A percentile compares a stretch with the other conserved stretches of the same genome.
phyloP scores from a whole-genome alignment of 2,888 invertebrate genomes.

The Leptura quadrifasciata region DNA sequence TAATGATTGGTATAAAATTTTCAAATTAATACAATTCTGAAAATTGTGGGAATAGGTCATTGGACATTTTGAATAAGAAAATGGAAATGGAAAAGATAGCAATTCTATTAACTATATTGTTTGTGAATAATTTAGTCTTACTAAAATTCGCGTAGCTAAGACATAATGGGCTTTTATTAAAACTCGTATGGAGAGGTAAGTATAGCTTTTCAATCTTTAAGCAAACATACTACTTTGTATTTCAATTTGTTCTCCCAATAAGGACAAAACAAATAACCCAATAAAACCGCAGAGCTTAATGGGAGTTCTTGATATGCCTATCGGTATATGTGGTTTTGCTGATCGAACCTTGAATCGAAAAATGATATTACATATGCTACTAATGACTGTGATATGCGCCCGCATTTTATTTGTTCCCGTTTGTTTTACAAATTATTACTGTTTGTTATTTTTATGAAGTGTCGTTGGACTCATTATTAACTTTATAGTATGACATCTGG shows the following conservation, averaged over 20 bases:
- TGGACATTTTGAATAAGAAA: too few relatives aligned
- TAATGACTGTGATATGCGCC: not conserved
- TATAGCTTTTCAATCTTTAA: constrained; percentile 11
- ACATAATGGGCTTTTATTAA: too few relatives aligned
- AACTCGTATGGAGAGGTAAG: not conserved
- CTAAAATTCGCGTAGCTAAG: too few relatives aligned
- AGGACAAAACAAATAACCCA: constrained; percentile 15
- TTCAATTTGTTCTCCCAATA: constrained; percentile 18
- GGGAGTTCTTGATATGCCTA: constrained; percentile 7
- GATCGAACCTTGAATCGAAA: constrained; percentile 7
- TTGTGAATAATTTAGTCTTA: too few relatives aligned
- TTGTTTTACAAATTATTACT: constrained; percentile 1
- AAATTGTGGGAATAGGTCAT: too few relatives aligned
- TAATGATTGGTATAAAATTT: too few relatives aligned
- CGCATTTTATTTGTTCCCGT: not conserved
- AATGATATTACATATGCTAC: constrained; percentile 6
- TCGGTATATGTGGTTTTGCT: constrained; percentile 2
- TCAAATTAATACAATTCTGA: too few relatives aligned
- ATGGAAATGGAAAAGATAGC: too few relatives aligned
- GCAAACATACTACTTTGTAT: constrained; percentile 16
- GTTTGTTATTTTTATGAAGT: constrained; percentile 2
- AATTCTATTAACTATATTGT: too few relatives aligned
- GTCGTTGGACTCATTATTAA: not conserved
- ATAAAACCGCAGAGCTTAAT: constrained; percentile 21
- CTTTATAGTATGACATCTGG: constrained; percentile 1